Base-by-base conservation (phyloP, 2,888 invertebrate genomes). In the Phasia obesa region DNA sequence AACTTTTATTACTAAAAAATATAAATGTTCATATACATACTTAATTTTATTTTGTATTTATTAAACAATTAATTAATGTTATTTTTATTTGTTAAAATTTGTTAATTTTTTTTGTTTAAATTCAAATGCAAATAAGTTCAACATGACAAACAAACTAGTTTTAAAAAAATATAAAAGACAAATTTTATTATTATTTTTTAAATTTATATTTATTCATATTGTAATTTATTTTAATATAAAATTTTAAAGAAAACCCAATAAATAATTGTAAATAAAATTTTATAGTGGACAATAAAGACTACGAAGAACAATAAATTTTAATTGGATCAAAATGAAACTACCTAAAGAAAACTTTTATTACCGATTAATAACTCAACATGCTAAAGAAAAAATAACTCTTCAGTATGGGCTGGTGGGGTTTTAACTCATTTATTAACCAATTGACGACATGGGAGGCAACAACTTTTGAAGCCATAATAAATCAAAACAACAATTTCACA, bases 141-240 rank as follows among this genome's bases (percentile, higher is more conserved):
- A 53, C 59, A 25, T 17, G 7, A n/a, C 65, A 64, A 13, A 70
- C 42, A 80, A 55, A 51, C 17, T 60, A 70, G 57, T 59, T 27
- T 59, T 74, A 69, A 25, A 31, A 59, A 70, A 59, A 27, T 1
- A 21, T 38, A 67, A 35, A 42, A 21, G 5, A 21, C n/a, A 59
- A 51, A 65, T 31, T 64, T 19, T 59, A 27, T 59, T 27, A n/a
- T 73, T 42, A 44, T 6, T 19, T 53, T 65, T 65, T n/a, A n/a
- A n/a, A 47, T 71, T 51, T 71, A 71, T 83, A 83, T 83, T 79
- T 83, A 79, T 83, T 59, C 65, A 42, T 71, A 67, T 15, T 75
- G 47, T 83, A 83, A 83, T 83, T 83, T 83, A 83, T 83, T 83
- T 79, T 71, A 51, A 67, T 67, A 67, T 76, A 67, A 83, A 67